Conservation (phyloP, 1,140 invertebrate genomes). For the Onthophagus taurus region DNA sequence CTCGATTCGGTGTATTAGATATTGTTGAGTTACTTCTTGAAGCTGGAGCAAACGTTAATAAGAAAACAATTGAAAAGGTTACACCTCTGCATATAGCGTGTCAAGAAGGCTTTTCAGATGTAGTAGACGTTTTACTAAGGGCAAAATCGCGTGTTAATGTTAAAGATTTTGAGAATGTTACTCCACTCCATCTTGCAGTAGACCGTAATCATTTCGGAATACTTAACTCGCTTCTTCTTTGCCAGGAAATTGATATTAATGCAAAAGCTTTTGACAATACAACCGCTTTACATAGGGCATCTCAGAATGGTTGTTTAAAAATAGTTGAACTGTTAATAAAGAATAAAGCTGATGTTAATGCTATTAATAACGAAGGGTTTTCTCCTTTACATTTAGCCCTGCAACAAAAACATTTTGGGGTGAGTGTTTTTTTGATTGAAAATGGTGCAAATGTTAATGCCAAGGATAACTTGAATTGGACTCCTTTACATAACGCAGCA, state of each 20-base stretch:
- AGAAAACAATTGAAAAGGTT: neutral
- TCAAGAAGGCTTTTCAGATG: neutral
- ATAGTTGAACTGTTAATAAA: neutral
- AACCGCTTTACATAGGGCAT: neutral
- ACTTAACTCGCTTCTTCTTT: neutral
- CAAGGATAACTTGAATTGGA: neutral
- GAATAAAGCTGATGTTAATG: neutral
- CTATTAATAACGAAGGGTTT: neutral
- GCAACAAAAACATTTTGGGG: neutral
- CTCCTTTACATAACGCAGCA: slow-evolving; percentile 2
- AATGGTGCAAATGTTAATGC: neutral
- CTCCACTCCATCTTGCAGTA: neutral
- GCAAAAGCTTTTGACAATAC: neutral
- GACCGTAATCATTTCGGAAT: neutral
- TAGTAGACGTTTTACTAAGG: neutral
- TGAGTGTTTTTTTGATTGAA: neutral
- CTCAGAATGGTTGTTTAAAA: neutral
- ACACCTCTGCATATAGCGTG: slow-evolving; percentile 1
- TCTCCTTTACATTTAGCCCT: slow-evolving; percentile 1
- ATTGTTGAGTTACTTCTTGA: neutral
- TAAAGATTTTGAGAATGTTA: slow-evolving; percentile 1
- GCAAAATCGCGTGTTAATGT: neutral
- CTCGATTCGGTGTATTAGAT: neutral
- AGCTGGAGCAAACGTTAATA: neutral
- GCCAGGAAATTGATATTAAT: neutral